A percentile compares a stretch with the other conserved stretches of the same genome.
phyloP scores from a whole-genome alignment of 2,113 vertebrate genomes.

The Dasyurus viverrinus region DNA sequence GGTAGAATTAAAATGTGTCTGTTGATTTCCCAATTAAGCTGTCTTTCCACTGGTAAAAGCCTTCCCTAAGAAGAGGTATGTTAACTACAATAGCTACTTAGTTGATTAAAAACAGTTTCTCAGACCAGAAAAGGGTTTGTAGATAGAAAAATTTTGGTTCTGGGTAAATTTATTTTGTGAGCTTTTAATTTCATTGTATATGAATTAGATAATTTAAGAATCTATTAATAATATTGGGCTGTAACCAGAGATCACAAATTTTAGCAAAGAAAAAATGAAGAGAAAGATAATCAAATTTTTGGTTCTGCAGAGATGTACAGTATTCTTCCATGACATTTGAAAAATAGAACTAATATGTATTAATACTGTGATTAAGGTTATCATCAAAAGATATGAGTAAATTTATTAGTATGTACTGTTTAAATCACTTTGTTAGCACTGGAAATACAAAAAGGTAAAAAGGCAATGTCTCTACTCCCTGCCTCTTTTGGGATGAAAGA shows the following conservation, averaged over 20 bases:
- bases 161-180: neutral
- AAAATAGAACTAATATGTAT: conserved; percentile 6
- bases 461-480: neutral
- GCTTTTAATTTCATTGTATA: neutral
- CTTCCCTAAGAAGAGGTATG: neutral
- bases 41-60: neutral
- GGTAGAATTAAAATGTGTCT: neutral
- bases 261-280: neutral
- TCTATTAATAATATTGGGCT: neutral
- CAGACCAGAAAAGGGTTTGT: neutral
- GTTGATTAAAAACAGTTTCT: neutral
- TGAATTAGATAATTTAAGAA: neutral
- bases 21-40: neutral
- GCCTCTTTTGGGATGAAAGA: neutral
- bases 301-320: neutral
- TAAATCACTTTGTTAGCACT: neutral
- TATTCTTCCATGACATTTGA: neutral
- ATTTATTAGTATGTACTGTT: neutral
- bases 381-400: neutral
- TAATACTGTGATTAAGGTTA: neutral
- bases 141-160: neutral
- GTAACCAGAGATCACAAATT: neutral
- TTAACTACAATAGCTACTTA: neutral
- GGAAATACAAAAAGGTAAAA: neutral
- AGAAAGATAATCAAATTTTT: conserved; percentile 40